Conservation (phyloP, 2,113 vertebrate genomes). For the Sciurus niger region DNA sequence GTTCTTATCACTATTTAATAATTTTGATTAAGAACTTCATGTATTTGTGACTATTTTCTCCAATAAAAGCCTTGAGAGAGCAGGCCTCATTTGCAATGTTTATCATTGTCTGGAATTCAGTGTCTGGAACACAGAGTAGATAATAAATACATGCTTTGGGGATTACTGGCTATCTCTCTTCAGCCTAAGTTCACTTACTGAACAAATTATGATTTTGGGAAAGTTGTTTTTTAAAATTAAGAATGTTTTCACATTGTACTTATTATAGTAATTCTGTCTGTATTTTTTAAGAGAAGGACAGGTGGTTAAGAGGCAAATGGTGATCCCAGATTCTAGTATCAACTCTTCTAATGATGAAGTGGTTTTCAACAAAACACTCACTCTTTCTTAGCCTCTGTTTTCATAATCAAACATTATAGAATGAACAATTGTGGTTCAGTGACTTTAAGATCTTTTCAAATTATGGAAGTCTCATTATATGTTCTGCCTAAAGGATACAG, state of each 20-base stretch:
- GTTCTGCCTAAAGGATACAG: background rate
- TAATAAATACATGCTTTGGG: background rate
- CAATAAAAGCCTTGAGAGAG: background rate
- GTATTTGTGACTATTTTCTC: background rate
- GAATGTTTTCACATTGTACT: background rate
- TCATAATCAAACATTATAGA: background rate
- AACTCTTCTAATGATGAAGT: background rate
- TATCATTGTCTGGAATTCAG: background rate
- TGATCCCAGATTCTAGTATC: background rate
- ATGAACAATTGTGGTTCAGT: background rate
- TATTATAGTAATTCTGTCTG: background rate
- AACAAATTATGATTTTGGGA: background rate
- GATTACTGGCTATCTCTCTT: background rate
- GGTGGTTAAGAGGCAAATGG: background rate
- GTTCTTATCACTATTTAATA: background rate
- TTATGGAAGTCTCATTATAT: background rate
- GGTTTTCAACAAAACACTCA: background rate
- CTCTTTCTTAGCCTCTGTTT: background rate
- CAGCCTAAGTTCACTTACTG: background rate
- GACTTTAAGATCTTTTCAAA: background rate
- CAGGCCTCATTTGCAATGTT: background rate
- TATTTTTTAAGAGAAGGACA: background rate
- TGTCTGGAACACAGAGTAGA: background rate
- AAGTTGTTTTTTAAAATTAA: slow-evolving; percentile 18
- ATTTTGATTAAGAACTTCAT: slow-evolving; percentile 31